Base-by-base conservation (phyloP, 2,888 invertebrate species). In the Galerucella pusilla region DNA sequence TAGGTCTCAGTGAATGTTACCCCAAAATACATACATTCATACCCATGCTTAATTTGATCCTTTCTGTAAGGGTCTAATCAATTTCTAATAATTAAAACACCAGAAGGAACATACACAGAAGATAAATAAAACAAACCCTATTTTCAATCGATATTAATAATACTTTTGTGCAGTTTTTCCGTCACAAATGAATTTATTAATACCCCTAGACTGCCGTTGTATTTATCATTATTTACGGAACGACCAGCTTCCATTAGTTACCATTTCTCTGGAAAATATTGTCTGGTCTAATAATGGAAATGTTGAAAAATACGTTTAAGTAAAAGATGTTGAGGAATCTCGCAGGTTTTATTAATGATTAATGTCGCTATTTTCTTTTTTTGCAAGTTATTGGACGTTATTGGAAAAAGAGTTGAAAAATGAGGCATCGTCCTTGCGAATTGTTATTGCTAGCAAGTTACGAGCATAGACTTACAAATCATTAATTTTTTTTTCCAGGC, bases 261-360 rank as follows among this genome's bases (percentile, higher is more conserved):
- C 11, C 3, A 14, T 60, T 12, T 60, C 20, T 60, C 4, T 7
- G 6, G 28, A 60, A 28, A 25, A 60, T 60, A 60, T 60, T 60
- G 25, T 28, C 60, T 6, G 20, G 60, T 28, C 60, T 60, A 60
- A 28, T 12, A 14, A 28, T 60, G 11, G 14, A 60, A 60, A 28
- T 25, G 20, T 60, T 60, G 60, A 60, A 60, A 60, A 60, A 60
- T 60, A 60, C 60, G 60, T 25, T 25, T 12, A 20, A 60, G 42
- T 63, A n/a, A 63, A 63, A 63, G 63, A 63, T 63, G 45, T 63
- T 63, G n/a, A 14, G 45, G 16, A 63, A 12, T 63, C 45, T 63
- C 16, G 63, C 42, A 63, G 63, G 42, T 63, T 63, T 63, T 16
- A 63, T 63, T 63, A 42, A 63, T 63, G 63, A 63, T 63, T 63